Evolutionary conservation across 2,797 vertebrate species (phyloP).

Genomic region (Phoxinus dragarum): DNA sequence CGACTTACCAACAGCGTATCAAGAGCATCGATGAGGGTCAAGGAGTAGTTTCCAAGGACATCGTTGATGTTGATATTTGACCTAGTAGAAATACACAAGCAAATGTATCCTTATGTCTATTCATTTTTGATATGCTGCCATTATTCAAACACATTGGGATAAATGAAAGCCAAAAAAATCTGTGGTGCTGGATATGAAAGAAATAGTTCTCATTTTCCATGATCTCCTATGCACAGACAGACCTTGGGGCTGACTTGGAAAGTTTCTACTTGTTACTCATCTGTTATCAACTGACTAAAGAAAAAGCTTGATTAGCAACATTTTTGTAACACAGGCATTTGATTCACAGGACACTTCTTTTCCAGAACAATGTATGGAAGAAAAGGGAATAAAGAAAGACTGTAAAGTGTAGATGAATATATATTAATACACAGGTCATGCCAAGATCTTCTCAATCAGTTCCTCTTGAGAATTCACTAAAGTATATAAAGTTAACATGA

Average conservation of each 20-base stretch:
- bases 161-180: not conserved
- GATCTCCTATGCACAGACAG: not conserved
- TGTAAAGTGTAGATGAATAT: not conserved
- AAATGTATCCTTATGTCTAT: not conserved
- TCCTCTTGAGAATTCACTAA: not conserved
- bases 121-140: not conserved
- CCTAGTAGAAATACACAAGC: slow-evolving; percentile 76
- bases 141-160: not conserved
- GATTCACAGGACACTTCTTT: not conserved
- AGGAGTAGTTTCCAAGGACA: slow-evolving; percentile 96
- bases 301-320: not conserved
- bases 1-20: slow-evolving; percentile 93
- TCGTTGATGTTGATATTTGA: slow-evolving; percentile 99
- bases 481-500: not conserved
- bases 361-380: not conserved
- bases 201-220: not conserved
- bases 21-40: slow-evolving; percentile 94
- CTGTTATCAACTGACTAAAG: not conserved
- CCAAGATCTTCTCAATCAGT: not conserved
- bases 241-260: not conserved
- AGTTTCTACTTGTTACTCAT: not conserved
- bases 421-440: not conserved
- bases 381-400: not conserved
- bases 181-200: not conserved
- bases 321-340: not conserved